Base-by-base conservation (phyloP, 2,888 invertebrate species). In the Tanytarsus gracilentus region DNA sequence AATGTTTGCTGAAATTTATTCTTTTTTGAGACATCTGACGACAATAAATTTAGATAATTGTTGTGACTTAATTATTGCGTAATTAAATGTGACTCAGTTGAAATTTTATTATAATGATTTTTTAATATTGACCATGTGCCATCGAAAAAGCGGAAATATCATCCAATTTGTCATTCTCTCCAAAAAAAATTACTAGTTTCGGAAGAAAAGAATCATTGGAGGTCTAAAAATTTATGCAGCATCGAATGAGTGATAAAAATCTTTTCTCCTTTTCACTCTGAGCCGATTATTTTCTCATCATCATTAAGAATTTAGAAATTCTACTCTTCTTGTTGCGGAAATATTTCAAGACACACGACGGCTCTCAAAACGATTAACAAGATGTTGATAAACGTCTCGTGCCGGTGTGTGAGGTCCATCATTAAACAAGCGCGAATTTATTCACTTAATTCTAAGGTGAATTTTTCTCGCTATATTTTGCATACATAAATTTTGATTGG, bases 281-380 rank as follows among this genome's bases (percentile, higher is more conserved):
- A 8, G 40, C 18, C 55, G 26, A 55, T 55, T 55, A 55, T 55
- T 40, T 55, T 5, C 26, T 40, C 55, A 55, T 55, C 55, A 55
- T 55, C 55, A 55, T 55, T 55, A 55, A 52, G 14, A 9, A n/a
- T n/a, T n/a, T n/a, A n/a, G n/a, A n/a, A n/a, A n/a, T n/a, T n/a
- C n/a, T n/a, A n/a, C n/a, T n/a, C n/a, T n/a, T n/a, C 23, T 44
- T 40, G 18, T 44, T 44, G 44, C 44, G 44, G 44, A 44, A 44
- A 44, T 44, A 44, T 44, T 44, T 44, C 23, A 11, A 11, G 21
- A 23, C 16, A 23, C 36, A 16, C 36, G 36, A 36, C 11, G 18
- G 21, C 44, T 44, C 23, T 18, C 23, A 44, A 44, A 44, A 18
- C 44, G 44, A 44, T 44, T 44, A 44, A 44, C 44, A 21, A 44